Evolutionary conservation across 2,797 vertebrate genomes (phyloP), one percentile per base, ranked within the genome.

Genomic region (Leptoclinus maculatus): DNA sequence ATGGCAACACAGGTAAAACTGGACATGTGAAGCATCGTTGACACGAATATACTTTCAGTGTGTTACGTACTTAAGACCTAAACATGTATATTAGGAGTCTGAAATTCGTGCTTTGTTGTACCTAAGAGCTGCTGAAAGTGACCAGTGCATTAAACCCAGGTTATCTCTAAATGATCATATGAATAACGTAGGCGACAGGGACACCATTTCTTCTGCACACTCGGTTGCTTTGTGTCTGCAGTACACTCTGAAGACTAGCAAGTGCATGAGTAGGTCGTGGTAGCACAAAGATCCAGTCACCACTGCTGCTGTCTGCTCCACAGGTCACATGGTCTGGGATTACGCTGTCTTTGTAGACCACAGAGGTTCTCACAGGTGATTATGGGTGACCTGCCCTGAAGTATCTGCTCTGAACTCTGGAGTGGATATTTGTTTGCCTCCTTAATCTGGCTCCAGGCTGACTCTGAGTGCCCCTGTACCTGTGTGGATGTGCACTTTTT

Each of bases 1-100:
- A 94, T 64, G 92, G 93, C 72, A 96, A 96, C 86, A 93, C 95
- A 94, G 97, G 98, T 99, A 93, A 92, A 56, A 60, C 57, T n/a
- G 14, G 47, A 47, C 34, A 17, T 4, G 9, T 32, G 39, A 51
- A 16, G 1, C 11, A 27, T 9, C 19, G 7, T 6, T 23, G 0
- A 21, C 32, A 67, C 19, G 73, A 2, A 47, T 7, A 58, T 34
- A 3, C 21, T 54, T 57, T 39, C 12, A 19, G 2, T 16, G 3
- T 39, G 19, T 73, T 63, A 8, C 3, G 27, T 32, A 56, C 66
- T 63, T 54, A 36, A 29, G 34, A 60, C n/a, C 11, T 34, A 21
- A 23, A 23, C 2, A 34, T 75, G 7, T 27, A 16, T 32, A n/a
- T 66, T 34, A 32, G 12, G 2, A 38, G 7, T 36, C 8, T 43